phyloP scores from a whole-genome alignment of 2,888 invertebrate species.

The Melinopterus prodromus region DNA sequence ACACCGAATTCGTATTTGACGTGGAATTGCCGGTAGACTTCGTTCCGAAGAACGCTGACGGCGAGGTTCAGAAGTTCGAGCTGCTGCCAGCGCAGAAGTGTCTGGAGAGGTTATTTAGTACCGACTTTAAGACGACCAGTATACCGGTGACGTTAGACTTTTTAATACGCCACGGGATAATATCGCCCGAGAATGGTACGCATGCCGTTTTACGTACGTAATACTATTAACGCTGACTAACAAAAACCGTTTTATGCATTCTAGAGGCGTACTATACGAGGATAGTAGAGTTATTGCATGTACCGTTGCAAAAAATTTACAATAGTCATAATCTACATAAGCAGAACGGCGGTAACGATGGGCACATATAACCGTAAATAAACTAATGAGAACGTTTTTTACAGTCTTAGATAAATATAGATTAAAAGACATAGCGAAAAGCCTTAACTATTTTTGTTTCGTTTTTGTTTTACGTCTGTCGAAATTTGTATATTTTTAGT shows the following conservation, averaged over 20 bases:
- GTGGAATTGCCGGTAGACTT: conserved; percentile 90
- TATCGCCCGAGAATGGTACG: conserved; percentile 89
- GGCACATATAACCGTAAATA: conserved; percentile 26
- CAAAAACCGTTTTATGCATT: not conserved
- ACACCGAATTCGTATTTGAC: conserved; percentile 94
- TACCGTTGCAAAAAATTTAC: conserved; percentile 86
- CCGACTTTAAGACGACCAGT: conserved; percentile 93
- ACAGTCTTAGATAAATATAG: conserved; percentile 29
- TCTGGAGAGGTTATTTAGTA: conserved; percentile 79
- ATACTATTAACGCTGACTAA: not conserved
- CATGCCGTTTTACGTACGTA: conserved; percentile 12
- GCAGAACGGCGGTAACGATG: conserved; percentile 51
- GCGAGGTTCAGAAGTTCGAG: conserved; percentile 93
- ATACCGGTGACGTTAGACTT: conserved; percentile 92
- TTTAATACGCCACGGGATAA: conserved; percentile 87
- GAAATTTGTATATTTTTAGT: conserved; percentile 39
- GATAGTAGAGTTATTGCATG: conserved; percentile 86
- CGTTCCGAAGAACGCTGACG: conserved; percentile 91
- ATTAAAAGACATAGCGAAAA: conserved; percentile 31
- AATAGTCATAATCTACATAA: conserved; percentile 56
- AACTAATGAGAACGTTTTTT: conserved; percentile 20
- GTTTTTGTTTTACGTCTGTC: conserved; percentile 29
- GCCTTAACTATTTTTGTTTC: conserved; percentile 36
- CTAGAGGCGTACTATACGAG: conserved; percentile 62
- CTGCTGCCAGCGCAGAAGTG: conserved; percentile 84